These are phyloP conservation scores for Busseola fusca DNA, from an alignment of 2,888 invertebrate genomes.

Conservation along the genomic window DNA sequence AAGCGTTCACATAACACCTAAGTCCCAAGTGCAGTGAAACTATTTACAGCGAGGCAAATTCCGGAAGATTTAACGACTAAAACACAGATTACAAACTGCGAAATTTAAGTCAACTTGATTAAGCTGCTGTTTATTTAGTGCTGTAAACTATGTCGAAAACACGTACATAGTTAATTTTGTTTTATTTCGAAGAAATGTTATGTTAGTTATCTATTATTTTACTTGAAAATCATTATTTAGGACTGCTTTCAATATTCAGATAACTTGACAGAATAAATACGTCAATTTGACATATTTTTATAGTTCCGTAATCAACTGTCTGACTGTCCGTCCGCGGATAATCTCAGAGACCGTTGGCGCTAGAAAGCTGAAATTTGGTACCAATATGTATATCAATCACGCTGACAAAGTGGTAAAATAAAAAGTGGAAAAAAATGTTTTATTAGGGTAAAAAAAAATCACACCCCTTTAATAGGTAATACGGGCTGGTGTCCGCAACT, in stretches of 20 bases:
- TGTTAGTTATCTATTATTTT: neutral
- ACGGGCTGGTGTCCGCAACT: no score
- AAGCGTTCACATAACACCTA: neutral
- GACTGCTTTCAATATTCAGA: neutral
- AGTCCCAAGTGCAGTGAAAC: neutral
- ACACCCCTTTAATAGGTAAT: no score
- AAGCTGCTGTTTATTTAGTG: conserved; percentile 13
- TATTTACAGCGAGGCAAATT: conserved; percentile 13
- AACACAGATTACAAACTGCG: conserved; percentile 3
- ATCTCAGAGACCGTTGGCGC: no score
- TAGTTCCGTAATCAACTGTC: no score
- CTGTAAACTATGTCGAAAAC: neutral
- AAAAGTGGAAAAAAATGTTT: no score
- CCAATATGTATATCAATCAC: no score
- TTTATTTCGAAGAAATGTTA: neutral
- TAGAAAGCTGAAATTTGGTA: no score
- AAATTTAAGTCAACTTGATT: conserved; percentile 22
- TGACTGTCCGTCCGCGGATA: no score
- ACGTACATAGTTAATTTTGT: neutral
- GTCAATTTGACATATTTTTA: neutral
- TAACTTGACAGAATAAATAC: neutral
- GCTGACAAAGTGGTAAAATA: no score
- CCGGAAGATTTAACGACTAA: conserved; percentile 10
- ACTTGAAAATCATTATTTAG: neutral
- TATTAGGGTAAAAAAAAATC: no score